phyloP scores from a whole-genome alignment of 2,113 vertebrate species.

The Ptyas mucosa region DNA sequence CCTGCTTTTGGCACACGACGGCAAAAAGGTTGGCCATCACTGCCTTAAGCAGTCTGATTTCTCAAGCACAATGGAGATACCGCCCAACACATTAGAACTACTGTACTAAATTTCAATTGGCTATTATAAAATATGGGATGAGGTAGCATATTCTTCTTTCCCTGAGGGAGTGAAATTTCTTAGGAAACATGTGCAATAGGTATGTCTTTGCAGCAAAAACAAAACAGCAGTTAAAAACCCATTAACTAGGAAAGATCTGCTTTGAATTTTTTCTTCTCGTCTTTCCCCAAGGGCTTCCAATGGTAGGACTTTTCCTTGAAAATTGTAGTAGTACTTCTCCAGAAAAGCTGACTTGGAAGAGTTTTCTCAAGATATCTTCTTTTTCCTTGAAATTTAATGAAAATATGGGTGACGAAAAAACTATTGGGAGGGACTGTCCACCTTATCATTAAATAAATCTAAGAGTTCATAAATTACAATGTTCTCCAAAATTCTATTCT shows the following conservation, averaged over 20 bases:
- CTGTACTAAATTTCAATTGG: background rate
- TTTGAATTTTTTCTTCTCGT: background rate
- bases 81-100: background rate
- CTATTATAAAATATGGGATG: background rate
- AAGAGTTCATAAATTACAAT: background rate
- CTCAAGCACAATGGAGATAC: background rate
- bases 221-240: background rate
- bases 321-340: background rate
- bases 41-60: background rate
- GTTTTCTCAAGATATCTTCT: background rate
- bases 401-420: background rate
- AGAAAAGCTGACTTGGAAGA: background rate
- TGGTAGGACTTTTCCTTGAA: background rate
- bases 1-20: too few species aligned
- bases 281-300: background rate
- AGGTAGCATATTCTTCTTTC: background rate
- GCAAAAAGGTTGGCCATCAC: too few species aligned
- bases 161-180: background rate
- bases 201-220: background rate
- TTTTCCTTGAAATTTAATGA: background rate
- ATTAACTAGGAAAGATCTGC: background rate
- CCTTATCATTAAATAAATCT: background rate
- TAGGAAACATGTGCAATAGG: background rate
- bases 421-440: background rate
- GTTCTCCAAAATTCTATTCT: background rate